A percentile compares a stretch with the other conserved stretches of the same genome.
Conservation (phyloP, 2,797 vertebrate species). For the Sandelia bainsii region DNA sequence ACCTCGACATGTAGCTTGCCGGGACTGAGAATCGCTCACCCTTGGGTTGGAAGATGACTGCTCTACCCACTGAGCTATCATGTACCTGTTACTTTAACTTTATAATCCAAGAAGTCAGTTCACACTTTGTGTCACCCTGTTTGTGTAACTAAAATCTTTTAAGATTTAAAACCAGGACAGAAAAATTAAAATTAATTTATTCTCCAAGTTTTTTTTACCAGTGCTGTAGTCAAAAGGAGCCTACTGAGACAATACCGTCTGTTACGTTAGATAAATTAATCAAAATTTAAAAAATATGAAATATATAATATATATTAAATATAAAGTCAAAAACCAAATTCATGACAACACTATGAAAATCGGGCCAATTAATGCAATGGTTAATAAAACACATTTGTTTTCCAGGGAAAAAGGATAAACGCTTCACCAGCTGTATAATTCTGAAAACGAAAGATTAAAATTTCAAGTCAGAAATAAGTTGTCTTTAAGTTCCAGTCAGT, state of each 20-base stretch:
- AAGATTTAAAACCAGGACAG: conserved; percentile 12
- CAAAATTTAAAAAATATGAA: background rate
- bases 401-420: no score
- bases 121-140: background rate
- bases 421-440: background rate
- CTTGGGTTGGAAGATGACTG: no score
- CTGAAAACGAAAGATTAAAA: background rate
- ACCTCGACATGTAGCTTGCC: no score
- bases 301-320: no score
- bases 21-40: no score
- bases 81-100: conserved; percentile 23
- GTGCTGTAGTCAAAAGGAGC: conserved; percentile 47
- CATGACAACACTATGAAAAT: background rate
- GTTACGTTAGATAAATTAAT: background rate
- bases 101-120: conserved; percentile 19
- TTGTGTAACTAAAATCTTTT: conserved; percentile 11
- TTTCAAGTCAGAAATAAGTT: background rate
- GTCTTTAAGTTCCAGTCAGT: background rate
- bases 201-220: conserved; percentile 36
- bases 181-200: conserved; percentile 24
- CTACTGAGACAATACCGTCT: background rate
- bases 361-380: no score
- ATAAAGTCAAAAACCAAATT: background rate
- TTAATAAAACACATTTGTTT: no score
- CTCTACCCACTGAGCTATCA: no score